These are phyloP conservation scores for Oenanthe melanoleuca DNA, from an alignment of 2,113 vertebrate genomes.

Conservation along the genomic window DNA sequence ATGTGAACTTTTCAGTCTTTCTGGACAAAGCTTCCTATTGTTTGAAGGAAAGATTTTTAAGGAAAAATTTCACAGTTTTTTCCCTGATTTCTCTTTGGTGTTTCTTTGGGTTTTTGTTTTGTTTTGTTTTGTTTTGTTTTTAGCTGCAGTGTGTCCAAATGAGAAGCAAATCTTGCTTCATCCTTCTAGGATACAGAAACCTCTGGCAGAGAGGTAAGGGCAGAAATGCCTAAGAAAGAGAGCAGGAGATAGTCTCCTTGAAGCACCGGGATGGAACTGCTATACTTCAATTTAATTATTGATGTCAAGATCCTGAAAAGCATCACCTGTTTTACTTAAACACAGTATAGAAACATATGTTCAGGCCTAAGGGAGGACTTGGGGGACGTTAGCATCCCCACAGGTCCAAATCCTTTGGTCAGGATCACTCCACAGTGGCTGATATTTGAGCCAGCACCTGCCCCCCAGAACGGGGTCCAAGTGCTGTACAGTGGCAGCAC, in stretches of 20 bases:
- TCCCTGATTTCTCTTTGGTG: background rate
- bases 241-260: background rate
- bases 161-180: background rate
- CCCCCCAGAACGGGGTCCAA: background rate
- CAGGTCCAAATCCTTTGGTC: background rate
- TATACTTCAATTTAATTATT: background rate
- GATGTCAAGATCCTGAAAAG: background rate
- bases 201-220: background rate
- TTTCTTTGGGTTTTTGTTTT: background rate
- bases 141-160: background rate
- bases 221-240: background rate
- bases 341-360: background rate
- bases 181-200: background rate
- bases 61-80: background rate
- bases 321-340: background rate
- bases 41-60: background rate
- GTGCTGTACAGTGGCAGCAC: rapidly evolving
- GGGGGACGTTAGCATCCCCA: background rate
- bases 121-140: background rate
- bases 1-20: background rate
- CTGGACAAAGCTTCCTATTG: background rate
- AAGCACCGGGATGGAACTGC: background rate
- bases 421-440: background rate
- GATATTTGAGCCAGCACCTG: background rate
- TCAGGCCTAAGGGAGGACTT: background rate